phyloP scores from a whole-genome alignment of 2,888 invertebrate genomes.

The Drosophila fungiperda region DNA sequence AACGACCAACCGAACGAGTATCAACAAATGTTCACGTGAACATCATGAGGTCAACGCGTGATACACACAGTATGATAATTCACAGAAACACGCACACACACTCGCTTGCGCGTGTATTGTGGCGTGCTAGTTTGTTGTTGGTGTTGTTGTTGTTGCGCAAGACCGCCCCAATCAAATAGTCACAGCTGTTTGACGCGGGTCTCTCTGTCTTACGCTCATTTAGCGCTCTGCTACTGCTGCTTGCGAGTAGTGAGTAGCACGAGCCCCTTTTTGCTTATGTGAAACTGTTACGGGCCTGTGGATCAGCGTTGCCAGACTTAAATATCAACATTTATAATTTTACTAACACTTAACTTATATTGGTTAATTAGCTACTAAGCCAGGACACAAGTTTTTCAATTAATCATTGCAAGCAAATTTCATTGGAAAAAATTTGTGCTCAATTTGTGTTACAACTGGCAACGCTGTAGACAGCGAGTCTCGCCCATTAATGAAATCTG shows the following conservation, averaged over 20 bases:
- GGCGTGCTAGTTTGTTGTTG: slow-evolving; percentile 71
- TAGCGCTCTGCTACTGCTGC: slow-evolving; percentile 82
- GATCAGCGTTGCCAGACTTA: slow-evolving; percentile 60
- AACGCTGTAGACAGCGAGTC: slow-evolving; percentile 46
- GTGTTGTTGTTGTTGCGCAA: slow-evolving; percentile 75
- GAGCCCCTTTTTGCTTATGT: slow-evolving; percentile 88
- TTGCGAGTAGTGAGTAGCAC: slow-evolving; percentile 87
- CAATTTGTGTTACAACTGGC: slow-evolving; percentile 35
- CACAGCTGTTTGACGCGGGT: slow-evolving; percentile 68
- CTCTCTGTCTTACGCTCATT: slow-evolving; percentile 61
- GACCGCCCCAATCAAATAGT: slow-evolving; percentile 62
- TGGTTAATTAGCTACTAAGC: slow-evolving; percentile 9
- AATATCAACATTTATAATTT: slow-evolving; percentile 21
- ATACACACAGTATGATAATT: slow-evolving; percentile 85
- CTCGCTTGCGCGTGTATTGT: slow-evolving; percentile 57
- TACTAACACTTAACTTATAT: slow-evolving; percentile 12
- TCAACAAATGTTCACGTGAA: slow-evolving; percentile 87
- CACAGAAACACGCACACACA: slow-evolving; percentile 82
- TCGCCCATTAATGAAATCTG: slow-evolving; percentile 57
- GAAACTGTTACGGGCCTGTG: slow-evolving; percentile 57
- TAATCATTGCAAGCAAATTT: neutral
- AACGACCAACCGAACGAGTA: slow-evolving; percentile 50
- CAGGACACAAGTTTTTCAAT: neutral
- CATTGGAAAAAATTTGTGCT: neutral
- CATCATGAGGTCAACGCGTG: slow-evolving; percentile 92